A percentile compares a stretch with the other conserved stretches of the same genome.
Evolutionary conservation across 2,888 invertebrate genomes (phyloP).

Genomic region (Drosophila subsilvestris): DNA sequence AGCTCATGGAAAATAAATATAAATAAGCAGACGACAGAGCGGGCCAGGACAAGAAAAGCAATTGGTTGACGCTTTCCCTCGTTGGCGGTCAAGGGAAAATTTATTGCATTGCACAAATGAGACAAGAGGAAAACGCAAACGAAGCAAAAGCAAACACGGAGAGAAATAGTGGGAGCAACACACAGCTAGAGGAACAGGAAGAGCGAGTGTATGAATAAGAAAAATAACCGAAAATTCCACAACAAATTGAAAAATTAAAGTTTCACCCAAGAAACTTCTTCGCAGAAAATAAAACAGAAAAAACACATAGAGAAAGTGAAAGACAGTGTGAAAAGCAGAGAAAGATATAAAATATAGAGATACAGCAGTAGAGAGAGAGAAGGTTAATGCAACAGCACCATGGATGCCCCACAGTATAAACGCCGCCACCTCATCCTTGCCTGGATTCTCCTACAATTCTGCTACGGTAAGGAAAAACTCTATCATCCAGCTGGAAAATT

Average conservation of each 20-base stretch:
- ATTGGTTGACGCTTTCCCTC: slow-evolving; percentile 69
- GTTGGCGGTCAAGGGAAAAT: slow-evolving; percentile 77
- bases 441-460: slow-evolving; percentile 39
- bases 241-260: slow-evolving; percentile 81
- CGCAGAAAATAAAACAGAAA: slow-evolving; percentile 37
- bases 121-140: slow-evolving; percentile 60
- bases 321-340: slow-evolving; percentile 13
- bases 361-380: background rate
- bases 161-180: too few species aligned
- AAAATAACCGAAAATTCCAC: slow-evolving; percentile 70
- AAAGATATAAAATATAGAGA: background rate
- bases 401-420: slow-evolving; percentile 45
- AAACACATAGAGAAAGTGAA: slow-evolving; percentile 19
- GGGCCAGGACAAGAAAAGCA: slow-evolving; percentile 23
- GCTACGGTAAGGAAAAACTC: slow-evolving; percentile 26
- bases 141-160: slow-evolving; percentile 61
- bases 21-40: slow-evolving; percentile 63
- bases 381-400: slow-evolving; percentile 61
- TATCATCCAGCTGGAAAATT: background rate
- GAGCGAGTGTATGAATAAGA: slow-evolving; percentile 52
- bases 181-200: slow-evolving; percentile 18
- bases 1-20: slow-evolving; percentile 70
- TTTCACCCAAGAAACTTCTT: slow-evolving; percentile 62
- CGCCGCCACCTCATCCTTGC: slow-evolving; percentile 36
- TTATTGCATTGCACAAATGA: slow-evolving; percentile 79